These are phyloP conservation scores for Campylomormyrus numenius DNA, from an alignment of 2,113 vertebrate species.

Conservation along the genomic window DNA sequence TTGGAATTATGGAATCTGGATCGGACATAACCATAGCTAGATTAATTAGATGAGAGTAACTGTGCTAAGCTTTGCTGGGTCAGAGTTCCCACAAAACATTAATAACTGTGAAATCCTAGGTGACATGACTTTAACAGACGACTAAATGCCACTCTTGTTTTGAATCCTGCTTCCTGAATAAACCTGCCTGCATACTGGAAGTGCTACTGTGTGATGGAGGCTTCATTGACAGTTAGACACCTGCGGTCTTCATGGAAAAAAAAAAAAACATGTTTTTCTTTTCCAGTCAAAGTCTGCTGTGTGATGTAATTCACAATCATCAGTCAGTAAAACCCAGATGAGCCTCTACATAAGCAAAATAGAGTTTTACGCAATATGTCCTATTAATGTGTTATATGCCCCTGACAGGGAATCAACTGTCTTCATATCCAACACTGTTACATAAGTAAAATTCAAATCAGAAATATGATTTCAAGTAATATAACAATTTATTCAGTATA, in stretches of 20 bases:
- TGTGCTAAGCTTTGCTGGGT: not conserved
- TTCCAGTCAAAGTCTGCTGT: not conserved
- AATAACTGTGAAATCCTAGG: not conserved
- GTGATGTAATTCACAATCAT: constrained; percentile 9
- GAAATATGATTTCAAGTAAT: not conserved
- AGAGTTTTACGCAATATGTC: not conserved
- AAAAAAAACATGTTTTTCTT: not conserved
- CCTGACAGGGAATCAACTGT: not conserved
- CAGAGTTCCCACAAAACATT: not conserved
- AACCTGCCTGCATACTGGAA: not conserved
- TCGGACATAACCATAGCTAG: not conserved
- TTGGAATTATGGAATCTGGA: constrained; percentile 16
- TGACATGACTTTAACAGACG: not conserved
- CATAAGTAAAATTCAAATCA: not conserved
- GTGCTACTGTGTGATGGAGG: not conserved
- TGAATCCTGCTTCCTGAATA: not conserved
- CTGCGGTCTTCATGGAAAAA: not conserved
- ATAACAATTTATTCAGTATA: not conserved
- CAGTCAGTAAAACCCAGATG: not conserved
- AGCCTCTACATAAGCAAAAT: not conserved
- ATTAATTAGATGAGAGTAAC: not conserved
- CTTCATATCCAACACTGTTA: not conserved
- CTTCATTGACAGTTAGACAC: not conserved
- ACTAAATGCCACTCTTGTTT: not conserved
- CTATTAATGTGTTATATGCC: not conserved